These are phyloP conservation scores for Orthosia cruda DNA, from an alignment of 2,888 invertebrate species.

Conservation along the genomic window DNA sequence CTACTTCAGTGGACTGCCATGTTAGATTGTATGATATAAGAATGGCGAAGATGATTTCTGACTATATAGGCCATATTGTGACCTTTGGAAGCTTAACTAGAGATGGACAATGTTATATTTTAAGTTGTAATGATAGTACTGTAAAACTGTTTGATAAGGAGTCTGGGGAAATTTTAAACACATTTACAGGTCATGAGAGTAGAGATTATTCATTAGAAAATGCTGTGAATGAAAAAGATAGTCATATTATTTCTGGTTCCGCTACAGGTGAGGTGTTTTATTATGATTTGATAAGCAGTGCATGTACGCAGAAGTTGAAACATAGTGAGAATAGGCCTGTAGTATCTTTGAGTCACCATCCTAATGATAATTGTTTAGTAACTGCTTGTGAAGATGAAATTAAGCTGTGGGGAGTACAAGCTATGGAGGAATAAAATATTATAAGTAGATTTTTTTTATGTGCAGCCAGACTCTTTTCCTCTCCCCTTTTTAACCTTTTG, in stretches of 20 bases:
- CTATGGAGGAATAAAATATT: constrained; percentile 72
- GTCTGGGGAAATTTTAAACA: constrained; percentile 88
- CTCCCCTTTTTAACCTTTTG: too few species aligned
- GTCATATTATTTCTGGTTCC: constrained; percentile 97
- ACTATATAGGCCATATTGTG: constrained; percentile 97
- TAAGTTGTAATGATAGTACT: constrained; percentile 96
- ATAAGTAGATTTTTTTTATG: neutral
- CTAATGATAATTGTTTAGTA: constrained; percentile 93
- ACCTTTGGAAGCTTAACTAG: constrained; percentile 96
- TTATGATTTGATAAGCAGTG: constrained; percentile 97
- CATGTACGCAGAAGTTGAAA: constrained; percentile 84
- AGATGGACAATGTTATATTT: constrained; percentile 98
- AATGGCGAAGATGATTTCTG: constrained; percentile 95
- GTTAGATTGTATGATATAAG: constrained; percentile 98
- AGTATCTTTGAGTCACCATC: constrained; percentile 96
- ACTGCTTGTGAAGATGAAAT: constrained; percentile 95
- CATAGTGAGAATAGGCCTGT: constrained; percentile 93
- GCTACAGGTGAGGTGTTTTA: constrained; percentile 96
- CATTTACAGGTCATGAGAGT: constrained; percentile 96
- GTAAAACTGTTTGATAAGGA: constrained; percentile 97
- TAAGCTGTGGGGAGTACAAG: constrained; percentile 93
- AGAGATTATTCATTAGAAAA: constrained; percentile 97
- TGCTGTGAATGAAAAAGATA: constrained; percentile 96
- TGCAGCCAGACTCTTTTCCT: too few species aligned
- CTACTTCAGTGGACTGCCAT: constrained; percentile 97